Conservation (phyloP, 2,888 invertebrate species). For the Sympetrum striolatum region DNA sequence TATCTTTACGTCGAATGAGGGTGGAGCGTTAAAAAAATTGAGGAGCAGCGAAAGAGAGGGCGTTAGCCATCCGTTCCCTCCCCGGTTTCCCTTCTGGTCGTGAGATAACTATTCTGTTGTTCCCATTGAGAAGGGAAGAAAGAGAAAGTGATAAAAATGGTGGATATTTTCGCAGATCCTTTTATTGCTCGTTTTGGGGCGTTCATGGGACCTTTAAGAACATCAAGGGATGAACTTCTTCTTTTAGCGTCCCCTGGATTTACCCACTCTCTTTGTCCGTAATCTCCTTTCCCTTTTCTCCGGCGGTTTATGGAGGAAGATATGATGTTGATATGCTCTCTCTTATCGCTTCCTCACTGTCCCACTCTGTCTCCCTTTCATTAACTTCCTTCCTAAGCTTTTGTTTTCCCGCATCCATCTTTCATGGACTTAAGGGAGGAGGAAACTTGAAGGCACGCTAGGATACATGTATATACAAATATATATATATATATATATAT, state of each 20-base stretch:
- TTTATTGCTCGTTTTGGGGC: not conserved
- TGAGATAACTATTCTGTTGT: not conserved
- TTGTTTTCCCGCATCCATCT: not conserved
- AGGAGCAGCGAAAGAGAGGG: not conserved
- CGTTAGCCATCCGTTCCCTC: not conserved
- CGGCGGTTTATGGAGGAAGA: not conserved
- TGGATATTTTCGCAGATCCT: not conserved
- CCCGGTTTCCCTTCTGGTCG: not conserved
- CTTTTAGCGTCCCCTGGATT: not conserved
- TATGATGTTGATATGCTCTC: not conserved
- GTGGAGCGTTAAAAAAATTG: not conserved
- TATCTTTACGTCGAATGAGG: not conserved
- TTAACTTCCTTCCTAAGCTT: not conserved
- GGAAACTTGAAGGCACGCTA: too few species aligned
- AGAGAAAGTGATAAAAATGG: not conserved
- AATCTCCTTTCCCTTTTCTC: not conserved
- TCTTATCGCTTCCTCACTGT: not conserved
- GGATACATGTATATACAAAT: too few species aligned
- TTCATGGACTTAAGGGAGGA: too few species aligned
- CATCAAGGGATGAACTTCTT: not conserved
- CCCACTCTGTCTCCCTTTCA: not conserved
- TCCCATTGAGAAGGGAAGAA: not conserved
- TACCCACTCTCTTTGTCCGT: not conserved
- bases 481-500: too few species aligned
- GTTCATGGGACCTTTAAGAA: not conserved